Evolutionary conservation across 1,140 invertebrate species (phyloP), one percentile per base, ranked within the genome.

Genomic region (Penaeus indicus): DNA sequence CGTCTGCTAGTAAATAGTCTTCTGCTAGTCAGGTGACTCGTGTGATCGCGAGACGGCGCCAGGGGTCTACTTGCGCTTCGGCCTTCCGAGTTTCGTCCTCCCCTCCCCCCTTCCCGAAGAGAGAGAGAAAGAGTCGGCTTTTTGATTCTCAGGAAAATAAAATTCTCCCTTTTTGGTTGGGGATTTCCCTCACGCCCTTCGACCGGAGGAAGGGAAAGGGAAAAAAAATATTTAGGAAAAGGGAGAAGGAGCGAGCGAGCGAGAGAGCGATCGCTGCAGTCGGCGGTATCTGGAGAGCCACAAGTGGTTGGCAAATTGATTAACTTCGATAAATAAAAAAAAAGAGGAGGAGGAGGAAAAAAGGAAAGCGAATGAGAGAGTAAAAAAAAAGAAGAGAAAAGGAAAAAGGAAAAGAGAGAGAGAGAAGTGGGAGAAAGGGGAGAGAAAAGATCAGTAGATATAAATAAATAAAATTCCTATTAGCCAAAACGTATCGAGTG

Each of bases 1-100:
- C 25, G 86, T 88, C 86, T 88, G 86, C 54, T 88, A 88, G 86
- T 88, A 88, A 88, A 88, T 81, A 88, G 86, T 88, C 67, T 88
- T 77, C 80, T 84, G 80, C 80, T 83, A 83, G 80, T 60, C 80
- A 84, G 86, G 86, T 88, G 86, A 83, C 86, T 88, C 63, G 86
- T 88, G 86, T 83, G 79, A 81, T 75, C 60, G 79, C 62, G 82
- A 82, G 61, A 82, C 67, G 63, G 27, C 79, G 79, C 54, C 79
- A 25, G 63, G 63, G 79, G 54, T 67, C 72, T 82, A 75, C 63
- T 82, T 61, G 86, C 42, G 22, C 54, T 60, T 19, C 42, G 61
- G 38, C 38, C 27, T 22, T 81, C 47, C 38, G 22, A 84, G 32
- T 62, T 64, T 38, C 27, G 47, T 42, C 61, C 67, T 67, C 10